Base-by-base conservation (phyloP, 1,140 invertebrate genomes). In the Aphaenogaster ashmeadi region DNA sequence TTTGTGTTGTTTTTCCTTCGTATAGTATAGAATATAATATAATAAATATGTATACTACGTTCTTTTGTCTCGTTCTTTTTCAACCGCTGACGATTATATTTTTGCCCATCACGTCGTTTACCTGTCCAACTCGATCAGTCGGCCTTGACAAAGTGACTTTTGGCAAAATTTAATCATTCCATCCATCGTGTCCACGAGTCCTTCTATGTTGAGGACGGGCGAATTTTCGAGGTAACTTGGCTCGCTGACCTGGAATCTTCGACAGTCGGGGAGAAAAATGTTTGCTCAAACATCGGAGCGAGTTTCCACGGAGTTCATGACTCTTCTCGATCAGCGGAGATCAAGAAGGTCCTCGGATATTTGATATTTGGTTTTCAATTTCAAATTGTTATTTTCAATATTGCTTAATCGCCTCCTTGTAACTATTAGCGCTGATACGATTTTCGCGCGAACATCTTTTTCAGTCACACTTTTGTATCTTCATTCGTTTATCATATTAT, bases 161-260 rank as follows among this genome's bases (percentile, higher is more conserved):
- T 66, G 75, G 47, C n/a, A 81, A 67, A 91, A 90, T 90, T 90
- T 90, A 81, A 90, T 90, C 89, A 90, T 69, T 38, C 11, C 9
- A 64, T 36, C 52, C 44, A 27, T 89, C 77, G 69, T 87, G 33
- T 52, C 66, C 33, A n/a, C n/a, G 36, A 50, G 11, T 21, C 18
- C 21, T 21, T 38, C 13, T 41, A 9, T 21, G 33, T 56, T 13
- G 54, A 80, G 21, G 44, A 36, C 33, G 54, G 75, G 15, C 44
- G 56, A 81, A 89, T 69, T 74, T 47, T 83, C 67, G 67, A 74
- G 21, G 52, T 54, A 58, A 60, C 58, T 54, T 44, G 15, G 44
- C 50, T 84, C 75, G 67, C 38, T 90, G 90, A 90, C 87, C 90
- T 81, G 89, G 89, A 91, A 91, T 86, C 62, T 54, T 87, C 64